Conservation (phyloP, 1,140 invertebrate species). For the Ooceraea biroi region DNA sequence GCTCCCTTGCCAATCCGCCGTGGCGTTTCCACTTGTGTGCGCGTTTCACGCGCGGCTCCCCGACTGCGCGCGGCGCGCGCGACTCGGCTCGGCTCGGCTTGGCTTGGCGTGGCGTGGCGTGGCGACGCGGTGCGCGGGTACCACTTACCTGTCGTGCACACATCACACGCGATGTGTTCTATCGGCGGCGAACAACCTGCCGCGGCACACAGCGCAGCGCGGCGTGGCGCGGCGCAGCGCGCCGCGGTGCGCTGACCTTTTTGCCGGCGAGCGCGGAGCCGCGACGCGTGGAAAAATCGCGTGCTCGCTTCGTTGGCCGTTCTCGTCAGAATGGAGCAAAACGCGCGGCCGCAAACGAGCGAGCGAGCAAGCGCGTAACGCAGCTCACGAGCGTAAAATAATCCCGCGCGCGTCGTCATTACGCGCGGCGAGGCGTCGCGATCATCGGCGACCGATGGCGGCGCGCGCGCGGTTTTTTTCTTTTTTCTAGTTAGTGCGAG, state of each 20-base stretch:
- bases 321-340: not conserved
- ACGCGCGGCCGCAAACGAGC: slow-evolving; percentile 35
- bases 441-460: slow-evolving; percentile 9
- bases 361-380: slow-evolving; percentile 10
- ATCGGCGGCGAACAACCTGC: slow-evolving; percentile 49
- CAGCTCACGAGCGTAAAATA: slow-evolving; percentile 52
- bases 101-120: too few species aligned
- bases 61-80: slow-evolving; percentile 32
- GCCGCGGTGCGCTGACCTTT: slow-evolving; percentile 73
- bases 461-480: not conserved
- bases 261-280: slow-evolving; percentile 33
- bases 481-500: too few species aligned
- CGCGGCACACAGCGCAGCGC: too few species aligned
- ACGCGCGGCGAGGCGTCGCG: slow-evolving; percentile 40
- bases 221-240: too few species aligned
- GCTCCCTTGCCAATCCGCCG: slow-evolving; percentile 62
- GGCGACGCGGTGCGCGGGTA: slow-evolving; percentile 47
- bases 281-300: slow-evolving; percentile 53
- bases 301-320: slow-evolving; percentile 43
- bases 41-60: slow-evolving; percentile 74
- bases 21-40: slow-evolving; percentile 77
- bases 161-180: slow-evolving; percentile 73
- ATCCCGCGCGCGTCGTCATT: slow-evolving; percentile 26
- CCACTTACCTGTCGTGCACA: slow-evolving; percentile 71
- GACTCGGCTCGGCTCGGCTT: slow-evolving; percentile 4